Conservation (phyloP, 2,888 invertebrate genomes). For the Aleiodes leptofemur region DNA sequence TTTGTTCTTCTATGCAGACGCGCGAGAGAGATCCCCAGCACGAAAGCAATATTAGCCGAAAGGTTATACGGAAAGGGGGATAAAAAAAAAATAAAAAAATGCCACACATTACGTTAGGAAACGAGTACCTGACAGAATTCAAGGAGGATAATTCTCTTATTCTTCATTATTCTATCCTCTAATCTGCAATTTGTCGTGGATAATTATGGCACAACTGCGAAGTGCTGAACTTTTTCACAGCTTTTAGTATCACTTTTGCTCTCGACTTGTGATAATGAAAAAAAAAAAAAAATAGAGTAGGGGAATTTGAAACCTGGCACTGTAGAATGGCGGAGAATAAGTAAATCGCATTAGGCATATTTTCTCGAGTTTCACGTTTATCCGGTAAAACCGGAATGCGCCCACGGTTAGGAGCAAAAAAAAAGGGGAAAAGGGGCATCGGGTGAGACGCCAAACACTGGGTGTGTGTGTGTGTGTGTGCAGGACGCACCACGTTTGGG, state of each 20-base stretch:
- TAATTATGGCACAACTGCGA: constrained; percentile 8
- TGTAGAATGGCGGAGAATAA: neutral
- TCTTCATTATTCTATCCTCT: constrained; percentile 13
- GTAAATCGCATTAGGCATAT: constrained; percentile 27
- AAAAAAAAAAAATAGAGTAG: too few species aligned
- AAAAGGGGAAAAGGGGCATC: constrained; percentile 8
- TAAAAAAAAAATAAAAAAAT: neutral
- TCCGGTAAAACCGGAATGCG: constrained; percentile 36
- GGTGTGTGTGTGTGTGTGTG: constrained; percentile 16
- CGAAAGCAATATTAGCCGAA: constrained; percentile 41
- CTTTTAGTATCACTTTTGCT: neutral
- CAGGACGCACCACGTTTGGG: constrained; percentile 50
- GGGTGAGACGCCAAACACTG: constrained; percentile 27
- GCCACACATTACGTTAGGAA: constrained; percentile 10
- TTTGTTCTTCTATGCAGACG: constrained; percentile 55
- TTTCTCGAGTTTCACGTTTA: constrained; percentile 27
- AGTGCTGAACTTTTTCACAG: neutral
- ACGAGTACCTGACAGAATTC: constrained; percentile 5
- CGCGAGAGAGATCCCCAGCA: constrained; percentile 37
- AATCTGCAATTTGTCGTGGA: constrained; percentile 18
- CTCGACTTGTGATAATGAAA: neutral
- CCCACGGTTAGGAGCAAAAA: neutral
- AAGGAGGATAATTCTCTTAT: constrained; percentile 22
- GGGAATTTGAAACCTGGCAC: neutral
- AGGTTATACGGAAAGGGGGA: neutral